phyloP scores from a whole-genome alignment of 2,797 vertebrate species.

The Chloroceryle amazona region DNA sequence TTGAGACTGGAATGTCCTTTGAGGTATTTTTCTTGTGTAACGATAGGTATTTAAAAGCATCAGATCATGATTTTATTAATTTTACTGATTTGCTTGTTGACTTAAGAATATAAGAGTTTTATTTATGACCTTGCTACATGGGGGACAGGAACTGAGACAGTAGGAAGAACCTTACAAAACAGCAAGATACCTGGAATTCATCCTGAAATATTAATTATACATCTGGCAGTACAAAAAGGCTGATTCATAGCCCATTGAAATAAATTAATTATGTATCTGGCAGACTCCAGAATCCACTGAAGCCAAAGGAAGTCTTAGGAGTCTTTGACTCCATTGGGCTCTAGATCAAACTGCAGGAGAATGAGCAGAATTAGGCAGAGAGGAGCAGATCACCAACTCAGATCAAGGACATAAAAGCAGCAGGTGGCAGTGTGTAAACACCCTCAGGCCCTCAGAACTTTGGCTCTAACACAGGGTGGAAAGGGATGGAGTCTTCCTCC shows the following conservation, averaged over 20 bases:
- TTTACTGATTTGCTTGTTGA: neutral
- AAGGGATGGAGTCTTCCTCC: neutral
- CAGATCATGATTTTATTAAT: rapidly evolving
- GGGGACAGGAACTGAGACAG: conserved; percentile 17
- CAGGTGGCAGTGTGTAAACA: conserved; percentile 32
- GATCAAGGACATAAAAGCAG: neutral
- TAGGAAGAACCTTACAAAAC: conserved; percentile 42
- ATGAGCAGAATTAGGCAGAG: neutral
- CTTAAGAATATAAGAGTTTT: neutral
- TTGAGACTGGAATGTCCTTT: neutral
- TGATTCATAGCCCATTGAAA: conserved; percentile 67
- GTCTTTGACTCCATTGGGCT: conserved; percentile 38
- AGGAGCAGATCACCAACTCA: neutral
- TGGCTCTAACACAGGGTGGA: neutral
- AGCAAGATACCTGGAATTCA: conserved; percentile 68
- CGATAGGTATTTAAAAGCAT: neutral
- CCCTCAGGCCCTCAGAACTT: neutral
- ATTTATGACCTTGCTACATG: conserved; percentile 34
- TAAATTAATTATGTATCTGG: conserved; percentile 73
- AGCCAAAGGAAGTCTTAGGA: conserved; percentile 55
- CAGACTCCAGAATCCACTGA: conserved; percentile 42
- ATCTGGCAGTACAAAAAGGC: conserved; percentile 67
- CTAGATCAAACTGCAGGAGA: conserved; percentile 25
- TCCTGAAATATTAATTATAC: conserved; percentile 73
- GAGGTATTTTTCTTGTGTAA: neutral